Evolutionary conservation across 2,797 vertebrate genomes (phyloP).

Genomic region (Chloroceryle inda): DNA sequence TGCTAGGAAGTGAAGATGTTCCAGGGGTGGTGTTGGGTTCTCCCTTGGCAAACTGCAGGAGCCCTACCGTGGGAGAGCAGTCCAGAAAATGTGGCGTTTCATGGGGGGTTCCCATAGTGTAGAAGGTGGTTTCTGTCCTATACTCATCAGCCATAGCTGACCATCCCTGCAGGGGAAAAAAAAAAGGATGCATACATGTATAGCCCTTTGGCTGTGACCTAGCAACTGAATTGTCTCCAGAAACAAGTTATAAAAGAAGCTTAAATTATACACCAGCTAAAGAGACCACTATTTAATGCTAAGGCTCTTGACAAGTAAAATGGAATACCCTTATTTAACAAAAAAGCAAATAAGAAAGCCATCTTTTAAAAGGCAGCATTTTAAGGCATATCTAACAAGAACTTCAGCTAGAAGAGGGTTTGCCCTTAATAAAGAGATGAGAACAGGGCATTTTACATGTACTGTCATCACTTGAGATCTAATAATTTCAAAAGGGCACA

Average conservation of each 20-base stretch:
- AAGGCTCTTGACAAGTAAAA: background rate
- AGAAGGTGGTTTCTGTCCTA: background rate
- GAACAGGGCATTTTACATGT: background rate
- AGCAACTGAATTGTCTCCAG: background rate
- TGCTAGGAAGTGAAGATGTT: background rate
- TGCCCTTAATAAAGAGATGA: background rate
- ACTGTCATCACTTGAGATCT: background rate
- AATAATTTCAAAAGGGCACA: background rate
- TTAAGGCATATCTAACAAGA: background rate
- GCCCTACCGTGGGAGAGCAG: background rate
- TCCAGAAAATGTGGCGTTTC: background rate
- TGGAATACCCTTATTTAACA: background rate
- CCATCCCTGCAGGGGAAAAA: background rate
- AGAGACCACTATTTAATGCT: background rate
- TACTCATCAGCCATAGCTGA: accelerated
- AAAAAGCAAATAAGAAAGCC: background rate
- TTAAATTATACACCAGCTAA: background rate
- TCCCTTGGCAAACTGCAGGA: background rate
- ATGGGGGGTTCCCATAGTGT: accelerated
- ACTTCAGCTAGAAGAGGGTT: background rate
- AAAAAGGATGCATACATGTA: background rate
- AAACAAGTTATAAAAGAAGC: background rate
- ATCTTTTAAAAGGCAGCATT: background rate
- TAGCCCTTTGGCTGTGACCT: background rate
- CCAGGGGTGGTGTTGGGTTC: background rate